Evolutionary conservation across 2,888 invertebrate genomes (phyloP).

Genomic region (Cryptocephalus moraei): DNA sequence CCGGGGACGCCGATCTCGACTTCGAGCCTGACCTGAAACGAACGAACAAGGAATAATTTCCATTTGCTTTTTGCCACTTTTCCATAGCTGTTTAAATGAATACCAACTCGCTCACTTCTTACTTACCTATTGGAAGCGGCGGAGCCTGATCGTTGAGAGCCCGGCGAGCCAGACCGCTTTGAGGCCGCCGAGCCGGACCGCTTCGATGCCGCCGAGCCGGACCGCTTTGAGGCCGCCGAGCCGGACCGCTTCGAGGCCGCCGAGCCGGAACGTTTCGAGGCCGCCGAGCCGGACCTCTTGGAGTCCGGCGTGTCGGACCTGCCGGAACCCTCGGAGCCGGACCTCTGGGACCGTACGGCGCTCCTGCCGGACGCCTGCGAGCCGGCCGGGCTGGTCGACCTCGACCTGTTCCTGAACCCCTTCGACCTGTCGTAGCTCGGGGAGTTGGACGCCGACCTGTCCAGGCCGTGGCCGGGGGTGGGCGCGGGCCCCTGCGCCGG

Average conservation of each 20-base stretch:
- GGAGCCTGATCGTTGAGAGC: constrained; percentile 36
- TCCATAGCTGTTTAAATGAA: too few species aligned
- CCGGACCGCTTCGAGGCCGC: constrained; percentile 24
- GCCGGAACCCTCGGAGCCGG: constrained; percentile 9
- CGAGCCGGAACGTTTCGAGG: constrained; percentile 39
- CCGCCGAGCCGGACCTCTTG: constrained; percentile 21
- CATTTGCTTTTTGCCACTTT: too few species aligned
- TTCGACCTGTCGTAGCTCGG: constrained; percentile 19
- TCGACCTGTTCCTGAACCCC: constrained; percentile 10
- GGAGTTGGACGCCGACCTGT: constrained; percentile 29
- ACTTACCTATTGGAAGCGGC: constrained; percentile 28
- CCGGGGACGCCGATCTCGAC: constrained; percentile 18
- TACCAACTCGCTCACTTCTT: too few species aligned
- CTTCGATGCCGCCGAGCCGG: constrained; percentile 29
- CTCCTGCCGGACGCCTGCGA: constrained; percentile 16
- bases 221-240: constrained; percentile 28
- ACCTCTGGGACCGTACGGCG: constrained; percentile 10
- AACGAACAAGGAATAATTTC: too few species aligned
- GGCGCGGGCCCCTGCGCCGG: constrained; percentile 36
- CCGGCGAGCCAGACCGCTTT: constrained; percentile 25
- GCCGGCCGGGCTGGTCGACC: constrained; percentile 14
- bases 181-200: constrained; percentile 26
- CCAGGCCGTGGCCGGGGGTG: constrained; percentile 33
- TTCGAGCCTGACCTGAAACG: constrained; percentile 15
- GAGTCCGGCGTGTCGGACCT: constrained; percentile 16